Evolutionary conservation across 2,113 vertebrate genomes (phyloP).

Genomic region (Etia nguti): DNA sequence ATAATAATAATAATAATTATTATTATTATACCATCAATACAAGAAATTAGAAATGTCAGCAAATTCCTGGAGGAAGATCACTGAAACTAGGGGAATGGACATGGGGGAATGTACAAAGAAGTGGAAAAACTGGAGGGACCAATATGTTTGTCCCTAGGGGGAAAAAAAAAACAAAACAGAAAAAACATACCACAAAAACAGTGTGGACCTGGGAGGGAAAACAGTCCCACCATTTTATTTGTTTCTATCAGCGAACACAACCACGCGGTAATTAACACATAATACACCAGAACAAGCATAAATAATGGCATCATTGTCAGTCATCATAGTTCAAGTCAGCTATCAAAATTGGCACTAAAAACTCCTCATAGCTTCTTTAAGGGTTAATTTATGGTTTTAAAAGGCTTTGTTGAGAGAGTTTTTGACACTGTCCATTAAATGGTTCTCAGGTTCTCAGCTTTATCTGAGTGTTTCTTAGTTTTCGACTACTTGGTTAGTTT

Average conservation of each 20-base stretch:
- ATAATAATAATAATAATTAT: background rate
- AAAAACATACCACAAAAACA: background rate
- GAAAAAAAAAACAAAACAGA: background rate
- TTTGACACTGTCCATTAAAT: too few relatives aligned
- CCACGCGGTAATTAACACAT: background rate
- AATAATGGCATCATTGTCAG: background rate
- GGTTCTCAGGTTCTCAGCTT: background rate
- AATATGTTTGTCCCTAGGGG: background rate
- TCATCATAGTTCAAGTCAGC: background rate
- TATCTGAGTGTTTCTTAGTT: background rate
- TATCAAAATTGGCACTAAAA: background rate
- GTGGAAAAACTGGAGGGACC: background rate
- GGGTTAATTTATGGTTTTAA: background rate
- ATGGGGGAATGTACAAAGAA: background rate
- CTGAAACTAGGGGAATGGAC: background rate
- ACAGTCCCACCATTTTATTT: too few relatives aligned
- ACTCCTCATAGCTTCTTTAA: background rate
- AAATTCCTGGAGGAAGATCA: background rate
- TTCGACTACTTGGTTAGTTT: background rate
- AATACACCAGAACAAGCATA: background rate
- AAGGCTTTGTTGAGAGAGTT: background rate
- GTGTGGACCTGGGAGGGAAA: too few relatives aligned
- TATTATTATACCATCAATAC: background rate
- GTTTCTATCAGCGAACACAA: background rate
- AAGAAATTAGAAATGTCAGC: background rate